Base-by-base conservation (phyloP, 1,140 invertebrate species). In the Aphaenogaster floridana region DNA sequence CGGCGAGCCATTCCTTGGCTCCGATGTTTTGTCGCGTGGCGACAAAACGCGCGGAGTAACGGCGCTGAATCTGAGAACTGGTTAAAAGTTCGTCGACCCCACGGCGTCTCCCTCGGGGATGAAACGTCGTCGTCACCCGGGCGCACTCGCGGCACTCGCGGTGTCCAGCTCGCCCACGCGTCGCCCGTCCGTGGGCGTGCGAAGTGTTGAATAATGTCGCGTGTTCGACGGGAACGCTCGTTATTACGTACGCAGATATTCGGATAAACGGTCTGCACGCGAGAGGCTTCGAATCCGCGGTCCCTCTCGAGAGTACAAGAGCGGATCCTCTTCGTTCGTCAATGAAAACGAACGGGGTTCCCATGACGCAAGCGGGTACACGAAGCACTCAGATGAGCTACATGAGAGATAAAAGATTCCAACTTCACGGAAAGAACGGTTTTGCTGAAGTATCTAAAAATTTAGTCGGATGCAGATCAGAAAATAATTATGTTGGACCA, bases 161-260 rank as follows among this genome's bases (percentile, higher is more conserved):
- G 7, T 68, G 79, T 80, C 39, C 79, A 34, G 72, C 7, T 72
- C 89, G 76, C 80, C 89, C 63, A 91, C 89, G 86, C 86, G 57
- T 8, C 2, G 6, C 39, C 34, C 69, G 68, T 69, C 54, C 61
- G 69, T 64, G 68, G 42, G 76, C 86, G 86, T 64, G 48, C 86
- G 2, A 36, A 77, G 63, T 48, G 86, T 79, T 88, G 89, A 90
- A 88, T 90, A 90, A 85, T 69, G 59, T 57, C 50, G 74, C 59
- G 61, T 48, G 68, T 21, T 76, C 59, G 54, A 71, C 71, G 50
- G 57, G 77, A 64, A 64, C 72, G 42, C 88, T 87, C 79, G 80
- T 90, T 90, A 89, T 89, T 72, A 45, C 85, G 59, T 71, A 57
- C 61, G 76, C 80, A 76, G 89, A 80, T 90, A 90, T 79, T 90